Base-by-base conservation (phyloP, 1,140 invertebrate genomes). In the Drosophila nasuta region DNA sequence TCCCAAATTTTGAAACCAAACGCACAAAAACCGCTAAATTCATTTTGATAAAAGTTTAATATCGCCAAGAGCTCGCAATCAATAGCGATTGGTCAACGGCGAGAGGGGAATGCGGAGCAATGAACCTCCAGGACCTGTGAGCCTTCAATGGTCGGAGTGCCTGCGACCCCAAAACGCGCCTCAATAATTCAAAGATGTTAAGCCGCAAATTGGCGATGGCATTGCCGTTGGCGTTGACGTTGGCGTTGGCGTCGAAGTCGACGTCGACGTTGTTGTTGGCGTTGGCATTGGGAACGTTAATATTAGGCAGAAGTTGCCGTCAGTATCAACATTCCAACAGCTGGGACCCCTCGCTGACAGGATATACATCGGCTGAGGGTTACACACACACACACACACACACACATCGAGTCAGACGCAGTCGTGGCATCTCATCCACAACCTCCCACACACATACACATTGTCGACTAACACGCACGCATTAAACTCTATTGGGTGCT, bases 151-250 rank as follows among this genome's bases (percentile, higher is more conserved):
- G 20, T 28, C 35, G 33, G 33, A 63, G 58, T 58, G 63, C 63
- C 66, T 81, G 75, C 58, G 78, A 85, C 81, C 77, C 79, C 69
- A 62, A 64, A 65, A 65, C 60, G 80, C 70, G 79, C 80, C 85
- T 89, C 85, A 88, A 88, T 88, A 88, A 88, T 88, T 88, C 78
- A 88, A 89, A 88, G 85, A 88, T 89, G 83, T 80, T 83, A 85
- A 89, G 85, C 85, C 85, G 85, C 83, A 88, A 88, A 88, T 88
- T 88, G 83, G 85, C 81, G 82, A 67, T 49, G 67, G 57, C 57
- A 62, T 70, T 60, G 66, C 33, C 45, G n/a, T 15, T 38, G 17
- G 80, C 75, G 20, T 88, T 88, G 83, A 75, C 81, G 82, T 64
- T 13, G 67, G 25, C 48, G 52, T 70, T 60, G 66, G 33, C 45